Conservation (phyloP, 2,113 vertebrate genomes). For the Campylorhamphus procurvoides region DNA sequence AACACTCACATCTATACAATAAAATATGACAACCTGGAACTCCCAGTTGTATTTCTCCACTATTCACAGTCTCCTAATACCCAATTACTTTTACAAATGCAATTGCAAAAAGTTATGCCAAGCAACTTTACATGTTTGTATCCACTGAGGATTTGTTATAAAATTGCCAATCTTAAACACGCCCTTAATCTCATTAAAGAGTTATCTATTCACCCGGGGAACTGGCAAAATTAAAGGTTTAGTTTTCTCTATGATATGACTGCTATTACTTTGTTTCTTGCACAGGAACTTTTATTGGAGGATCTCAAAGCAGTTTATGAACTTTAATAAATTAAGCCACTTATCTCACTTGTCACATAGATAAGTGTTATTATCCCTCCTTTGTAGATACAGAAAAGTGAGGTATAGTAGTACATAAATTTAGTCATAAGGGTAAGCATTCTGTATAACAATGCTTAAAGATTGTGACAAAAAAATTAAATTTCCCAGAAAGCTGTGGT, state of each 20-base stretch:
- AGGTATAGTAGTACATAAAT: not conserved
- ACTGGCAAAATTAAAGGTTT: conserved; percentile 51
- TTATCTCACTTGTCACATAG: conserved; percentile 50
- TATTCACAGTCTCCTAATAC: conserved; percentile 48
- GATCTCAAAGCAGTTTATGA: conserved; percentile 42
- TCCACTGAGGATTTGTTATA: conserved; percentile 53
- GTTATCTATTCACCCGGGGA: conserved; percentile 33
- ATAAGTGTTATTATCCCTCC: conserved; percentile 30
- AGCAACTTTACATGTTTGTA: conserved; percentile 43
- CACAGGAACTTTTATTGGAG: not conserved
- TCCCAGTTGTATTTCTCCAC: conserved; percentile 37
- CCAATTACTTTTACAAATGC: conserved; percentile 60
- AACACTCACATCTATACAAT: conserved; percentile 1
- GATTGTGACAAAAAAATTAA: not conserved
- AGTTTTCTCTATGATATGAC: conserved; percentile 8
- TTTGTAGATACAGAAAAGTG: conserved; percentile 16
- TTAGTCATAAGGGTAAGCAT: conserved; percentile 11
- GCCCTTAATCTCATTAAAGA: conserved; percentile 51
- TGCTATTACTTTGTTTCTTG: conserved; percentile 10
- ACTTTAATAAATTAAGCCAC: conserved; percentile 39
- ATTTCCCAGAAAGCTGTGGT: not conserved
- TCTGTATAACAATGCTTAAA: not conserved
- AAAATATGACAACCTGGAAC: conserved; percentile 36
- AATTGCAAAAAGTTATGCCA: conserved; percentile 51
- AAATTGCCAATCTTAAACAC: conserved; percentile 48